phyloP scores from a whole-genome alignment of 2,888 invertebrate genomes.

The Tubulanus polymorphus region DNA sequence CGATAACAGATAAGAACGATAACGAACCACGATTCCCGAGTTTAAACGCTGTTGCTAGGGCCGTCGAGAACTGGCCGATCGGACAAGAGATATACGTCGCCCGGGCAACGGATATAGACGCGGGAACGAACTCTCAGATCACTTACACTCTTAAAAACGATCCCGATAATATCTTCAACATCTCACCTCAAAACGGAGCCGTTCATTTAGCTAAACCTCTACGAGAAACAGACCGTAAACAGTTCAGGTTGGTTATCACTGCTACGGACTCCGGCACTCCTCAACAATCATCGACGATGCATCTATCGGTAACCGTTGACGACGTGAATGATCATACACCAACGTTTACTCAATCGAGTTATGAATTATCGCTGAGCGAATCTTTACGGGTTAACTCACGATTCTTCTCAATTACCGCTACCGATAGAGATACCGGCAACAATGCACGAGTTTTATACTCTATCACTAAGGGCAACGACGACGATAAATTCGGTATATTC shows the following conservation, averaged over 20 bases:
- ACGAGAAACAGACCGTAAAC: constrained; percentile 11
- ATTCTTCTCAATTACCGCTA: constrained; percentile 36
- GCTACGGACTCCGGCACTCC: constrained; percentile 39
- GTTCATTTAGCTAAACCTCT: constrained; percentile 76
- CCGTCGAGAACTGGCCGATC: constrained; percentile 86
- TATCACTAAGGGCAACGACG: constrained; percentile 80
- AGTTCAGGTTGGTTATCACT: constrained; percentile 26
- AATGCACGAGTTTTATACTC: constrained; percentile 52
- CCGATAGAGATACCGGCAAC: constrained; percentile 37
- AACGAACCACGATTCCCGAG: constrained; percentile 67
- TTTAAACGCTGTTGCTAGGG: constrained; percentile 59
- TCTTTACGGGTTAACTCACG: constrained; percentile 85
- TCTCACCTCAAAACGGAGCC: constrained; percentile 82
- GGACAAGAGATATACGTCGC: constrained; percentile 89
- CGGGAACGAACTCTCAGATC: constrained; percentile 81
- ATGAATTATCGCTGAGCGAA: constrained; percentile 87
- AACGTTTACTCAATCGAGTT: constrained; percentile 84
- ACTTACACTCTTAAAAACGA: constrained; percentile 77
- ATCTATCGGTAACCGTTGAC: constrained; percentile 60
- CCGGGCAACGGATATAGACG: constrained; percentile 80
- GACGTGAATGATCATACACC: constrained; percentile 96
- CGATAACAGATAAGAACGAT: constrained; percentile 83
- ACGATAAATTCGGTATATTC: constrained; percentile 86
- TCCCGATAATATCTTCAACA: constrained; percentile 71
- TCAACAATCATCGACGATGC: constrained; percentile 24